phyloP scores from a whole-genome alignment of 2,113 vertebrate genomes.

The Ammodytes dubius region DNA sequence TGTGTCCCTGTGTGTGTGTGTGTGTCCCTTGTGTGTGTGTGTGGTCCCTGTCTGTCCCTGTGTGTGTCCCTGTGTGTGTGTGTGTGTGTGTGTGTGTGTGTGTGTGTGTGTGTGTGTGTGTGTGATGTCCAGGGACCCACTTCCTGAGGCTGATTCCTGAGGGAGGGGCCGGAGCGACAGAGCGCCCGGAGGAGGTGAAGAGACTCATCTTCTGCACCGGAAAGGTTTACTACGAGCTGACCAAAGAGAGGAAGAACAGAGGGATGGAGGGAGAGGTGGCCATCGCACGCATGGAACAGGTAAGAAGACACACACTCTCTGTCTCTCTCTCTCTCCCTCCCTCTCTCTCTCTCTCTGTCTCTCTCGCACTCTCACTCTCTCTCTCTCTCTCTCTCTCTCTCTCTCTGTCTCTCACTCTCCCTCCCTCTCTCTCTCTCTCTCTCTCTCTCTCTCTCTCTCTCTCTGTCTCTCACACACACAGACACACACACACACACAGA shows the following conservation, averaged over 20 bases:
- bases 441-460: too few species aligned
- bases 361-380: too few species aligned
- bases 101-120: too few species aligned
- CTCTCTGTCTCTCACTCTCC: background rate
- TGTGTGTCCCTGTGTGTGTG: too few species aligned
- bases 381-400: background rate
- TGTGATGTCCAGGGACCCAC: constrained; percentile 93
- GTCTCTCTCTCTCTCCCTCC: background rate
- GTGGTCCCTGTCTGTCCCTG: too few species aligned
- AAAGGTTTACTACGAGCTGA: constrained; percentile 96
- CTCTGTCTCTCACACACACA: too few species aligned
- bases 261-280: constrained; percentile 89
- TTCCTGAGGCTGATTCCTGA: constrained; percentile 95
- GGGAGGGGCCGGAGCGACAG: constrained; percentile 74
- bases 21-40: too few species aligned
- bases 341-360: too few species aligned
- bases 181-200: constrained; percentile 87
- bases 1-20: too few species aligned
- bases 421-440: too few species aligned
- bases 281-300: constrained; percentile 95
- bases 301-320: constrained; percentile 61
- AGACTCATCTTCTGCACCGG: constrained; percentile 95
- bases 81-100: too few species aligned
- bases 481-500: too few species aligned
- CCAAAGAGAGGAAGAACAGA: constrained; percentile 89